A percentile compares a stretch with the other conserved stretches of the same genome.
Evolutionary conservation across 2,113 vertebrate species (phyloP).

Genomic region (Pterocles orientalis): DNA sequence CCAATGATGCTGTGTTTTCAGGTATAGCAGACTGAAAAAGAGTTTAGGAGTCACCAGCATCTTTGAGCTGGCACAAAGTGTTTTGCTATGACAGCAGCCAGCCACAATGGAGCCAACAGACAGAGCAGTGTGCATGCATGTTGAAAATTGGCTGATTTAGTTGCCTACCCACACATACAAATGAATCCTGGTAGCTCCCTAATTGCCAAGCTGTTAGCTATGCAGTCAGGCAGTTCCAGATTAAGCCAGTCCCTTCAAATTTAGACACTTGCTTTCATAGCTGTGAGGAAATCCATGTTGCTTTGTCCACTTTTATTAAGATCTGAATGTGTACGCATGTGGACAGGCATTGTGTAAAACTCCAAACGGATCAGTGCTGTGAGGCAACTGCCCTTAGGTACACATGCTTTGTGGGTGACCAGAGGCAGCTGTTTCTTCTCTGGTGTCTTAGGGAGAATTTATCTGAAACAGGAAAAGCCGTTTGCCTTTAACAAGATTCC

Average conservation of each 20-base stretch:
- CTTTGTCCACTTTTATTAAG: conserved; percentile 12
- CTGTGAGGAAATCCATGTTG: not conserved
- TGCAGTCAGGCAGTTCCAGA: conserved; percentile 29
- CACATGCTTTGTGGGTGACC: not conserved
- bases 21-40: not conserved
- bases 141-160: conserved; percentile 65
- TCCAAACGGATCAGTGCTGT: not conserved
- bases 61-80: conserved; percentile 8
- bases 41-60: not conserved
- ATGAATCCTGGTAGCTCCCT: not conserved
- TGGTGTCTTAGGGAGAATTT: not conserved
- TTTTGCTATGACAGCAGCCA: conserved; percentile 35
- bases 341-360: not conserved
- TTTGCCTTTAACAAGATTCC: not conserved
- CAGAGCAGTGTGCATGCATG: conserved; percentile 57
- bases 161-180: conserved; percentile 5
- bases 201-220: conserved; percentile 43
- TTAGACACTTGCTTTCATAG: conserved; percentile 31
- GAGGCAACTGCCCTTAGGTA: not conserved
- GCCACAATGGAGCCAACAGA: conserved; percentile 20
- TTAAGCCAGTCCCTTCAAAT: conserved; percentile 29
- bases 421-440: not conserved
- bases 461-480: not conserved
- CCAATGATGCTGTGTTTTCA: fast-evolving
- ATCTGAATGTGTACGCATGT: not conserved